Evolutionary conservation across 1,140 invertebrate species (phyloP).

Genomic region (Aleiodes sp.): DNA sequence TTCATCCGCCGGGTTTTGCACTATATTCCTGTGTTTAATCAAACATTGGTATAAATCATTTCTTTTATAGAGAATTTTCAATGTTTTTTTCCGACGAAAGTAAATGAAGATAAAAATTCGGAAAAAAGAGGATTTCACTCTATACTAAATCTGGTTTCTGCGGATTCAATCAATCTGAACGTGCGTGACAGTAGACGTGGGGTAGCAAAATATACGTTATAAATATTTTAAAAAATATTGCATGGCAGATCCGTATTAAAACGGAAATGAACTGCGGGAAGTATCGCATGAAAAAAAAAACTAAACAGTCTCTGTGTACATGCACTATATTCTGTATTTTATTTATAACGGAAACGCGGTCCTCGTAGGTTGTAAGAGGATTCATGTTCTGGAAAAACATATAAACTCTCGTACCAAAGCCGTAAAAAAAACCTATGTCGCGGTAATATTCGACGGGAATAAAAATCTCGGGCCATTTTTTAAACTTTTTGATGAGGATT

Average conservation of each 20-base stretch:
- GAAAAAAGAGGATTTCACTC: too few species aligned
- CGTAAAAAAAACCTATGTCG: constrained; percentile 2
- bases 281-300: neutral
- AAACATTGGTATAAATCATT: neutral
- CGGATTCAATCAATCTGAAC: neutral
- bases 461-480: neutral
- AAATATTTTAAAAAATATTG: neutral
- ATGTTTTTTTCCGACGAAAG: too few species aligned
- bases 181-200: neutral
- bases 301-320: neutral
- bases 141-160: too few species aligned
- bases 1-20: neutral
- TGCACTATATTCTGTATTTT: neutral
- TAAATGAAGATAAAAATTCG: too few species aligned
- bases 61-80: too few species aligned
- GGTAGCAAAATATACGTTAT: too few species aligned
- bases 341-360: neutral
- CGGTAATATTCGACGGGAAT: neutral
- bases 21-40: neutral
- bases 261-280: neutral
- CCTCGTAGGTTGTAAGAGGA: neutral
- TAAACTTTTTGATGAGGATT: too few species aligned
- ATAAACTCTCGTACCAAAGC: neutral
- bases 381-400: constrained; percentile 2
- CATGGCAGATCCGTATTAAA: neutral